These are phyloP conservation scores for Drosophila leonis DNA, from an alignment of 2,888 invertebrate species.

Conservation along the genomic window DNA sequence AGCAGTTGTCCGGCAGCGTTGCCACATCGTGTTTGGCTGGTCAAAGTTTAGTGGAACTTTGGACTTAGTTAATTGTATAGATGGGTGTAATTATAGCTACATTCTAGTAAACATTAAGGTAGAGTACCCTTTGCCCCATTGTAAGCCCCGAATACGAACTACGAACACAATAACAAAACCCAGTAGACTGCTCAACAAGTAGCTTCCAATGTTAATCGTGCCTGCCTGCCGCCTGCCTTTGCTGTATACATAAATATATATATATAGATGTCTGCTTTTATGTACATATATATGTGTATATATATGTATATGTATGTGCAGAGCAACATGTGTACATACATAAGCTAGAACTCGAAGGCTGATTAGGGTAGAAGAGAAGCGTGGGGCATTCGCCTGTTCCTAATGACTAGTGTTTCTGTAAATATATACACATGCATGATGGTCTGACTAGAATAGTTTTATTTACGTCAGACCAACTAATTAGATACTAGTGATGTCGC, in stretches of 20 bases:
- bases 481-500: slow-evolving; percentile 23
- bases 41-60: slow-evolving; percentile 50
- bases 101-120: slow-evolving; percentile 20
- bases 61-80: slow-evolving; percentile 40
- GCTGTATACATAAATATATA: slow-evolving; percentile 1
- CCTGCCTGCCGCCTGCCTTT: neutral
- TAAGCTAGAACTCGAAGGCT: neutral
- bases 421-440: neutral
- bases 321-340: slow-evolving; percentile 8
- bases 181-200: slow-evolving; percentile 50
- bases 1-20: slow-evolving; percentile 46
- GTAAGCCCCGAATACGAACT: neutral
- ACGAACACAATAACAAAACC: neutral
- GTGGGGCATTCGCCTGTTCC: slow-evolving; percentile 1
- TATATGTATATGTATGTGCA: neutral
- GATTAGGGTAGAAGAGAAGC: neutral
- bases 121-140: slow-evolving; percentile 16
- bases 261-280: neutral
- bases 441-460: neutral
- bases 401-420: slow-evolving; percentile 12
- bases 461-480: slow-evolving; percentile 15
- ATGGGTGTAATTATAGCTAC: slow-evolving; percentile 40
- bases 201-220: slow-evolving; percentile 37
- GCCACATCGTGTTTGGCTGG: slow-evolving; percentile 41
- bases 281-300: neutral